These are phyloP conservation scores for Serilophus lunatus DNA, from an alignment of 2,113 vertebrate genomes.

Conservation along the genomic window DNA sequence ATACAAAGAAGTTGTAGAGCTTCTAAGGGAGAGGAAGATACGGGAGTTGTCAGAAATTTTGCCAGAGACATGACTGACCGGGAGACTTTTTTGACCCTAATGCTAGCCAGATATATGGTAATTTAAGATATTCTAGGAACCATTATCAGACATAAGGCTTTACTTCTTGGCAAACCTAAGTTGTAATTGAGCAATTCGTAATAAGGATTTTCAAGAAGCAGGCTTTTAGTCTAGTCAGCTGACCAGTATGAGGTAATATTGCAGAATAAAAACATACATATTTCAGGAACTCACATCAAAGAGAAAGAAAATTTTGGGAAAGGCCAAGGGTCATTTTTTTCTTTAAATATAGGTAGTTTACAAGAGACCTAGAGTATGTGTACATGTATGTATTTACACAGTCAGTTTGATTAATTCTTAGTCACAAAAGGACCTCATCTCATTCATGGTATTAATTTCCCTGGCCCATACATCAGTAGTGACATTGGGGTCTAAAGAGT, in stretches of 20 bases:
- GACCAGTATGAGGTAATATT: background rate
- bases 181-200: background rate
- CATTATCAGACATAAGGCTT: background rate
- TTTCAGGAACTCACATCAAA: background rate
- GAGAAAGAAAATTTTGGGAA: background rate
- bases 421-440: background rate
- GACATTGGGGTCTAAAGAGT: background rate
- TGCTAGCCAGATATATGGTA: background rate
- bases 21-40: background rate
- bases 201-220: background rate
- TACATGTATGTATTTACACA: background rate
- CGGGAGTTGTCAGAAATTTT: background rate
- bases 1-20: background rate
- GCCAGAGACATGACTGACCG: background rate
- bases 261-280: background rate
- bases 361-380: background rate
- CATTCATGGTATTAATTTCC: background rate
- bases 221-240: background rate
- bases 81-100: background rate
- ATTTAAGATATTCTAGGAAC: background rate
- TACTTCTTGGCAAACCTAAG: background rate
- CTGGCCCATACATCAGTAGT: background rate
- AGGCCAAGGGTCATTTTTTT: background rate
- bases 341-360: background rate
- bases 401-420: background rate